Evolutionary conservation across 2,797 vertebrate genomes (phyloP).

Genomic region (Decapterus maruadsi): DNA sequence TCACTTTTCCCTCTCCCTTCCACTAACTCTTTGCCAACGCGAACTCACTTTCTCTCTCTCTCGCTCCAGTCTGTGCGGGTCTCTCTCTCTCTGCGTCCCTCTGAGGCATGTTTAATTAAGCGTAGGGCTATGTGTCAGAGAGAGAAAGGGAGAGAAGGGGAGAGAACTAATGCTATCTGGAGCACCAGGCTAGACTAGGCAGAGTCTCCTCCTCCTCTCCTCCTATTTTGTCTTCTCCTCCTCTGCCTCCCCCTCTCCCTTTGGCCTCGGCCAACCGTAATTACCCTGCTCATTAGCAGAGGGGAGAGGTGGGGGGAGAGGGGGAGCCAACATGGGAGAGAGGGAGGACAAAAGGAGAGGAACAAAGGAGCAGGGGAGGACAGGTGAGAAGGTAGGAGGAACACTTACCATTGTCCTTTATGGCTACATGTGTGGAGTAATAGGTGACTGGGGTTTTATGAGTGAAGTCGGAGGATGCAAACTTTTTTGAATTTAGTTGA

Average conservation of each 20-base stretch:
- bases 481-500: constrained; percentile 16
- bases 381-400: constrained; percentile 58
- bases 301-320: constrained; percentile 62
- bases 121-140: constrained; percentile 80
- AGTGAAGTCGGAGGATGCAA: background rate
- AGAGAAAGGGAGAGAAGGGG: constrained; percentile 53
- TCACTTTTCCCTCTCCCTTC: constrained; percentile 57
- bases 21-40: constrained; percentile 57
- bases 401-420: constrained; percentile 28
- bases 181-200: constrained; percentile 75
- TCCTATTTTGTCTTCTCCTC: constrained; percentile 71
- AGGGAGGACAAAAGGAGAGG: constrained; percentile 63
- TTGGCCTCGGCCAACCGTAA: constrained; percentile 80
- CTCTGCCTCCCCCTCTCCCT: constrained; percentile 53
- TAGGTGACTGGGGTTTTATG: background rate
- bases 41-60: constrained; percentile 45
- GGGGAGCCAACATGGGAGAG: constrained; percentile 66
- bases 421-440: constrained; percentile 14
- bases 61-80: constrained; percentile 14
- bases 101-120: constrained; percentile 86
- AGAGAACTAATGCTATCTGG: constrained; percentile 78
- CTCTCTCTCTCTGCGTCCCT: constrained; percentile 64
- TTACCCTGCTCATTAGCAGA: constrained; percentile 86
- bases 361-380: constrained; percentile 66
- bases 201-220: constrained; percentile 72